A percentile compares a stretch with the other conserved stretches of the same genome.
Evolutionary conservation across 2,113 vertebrate genomes (phyloP).

Genomic region (Delphinus delphis): DNA sequence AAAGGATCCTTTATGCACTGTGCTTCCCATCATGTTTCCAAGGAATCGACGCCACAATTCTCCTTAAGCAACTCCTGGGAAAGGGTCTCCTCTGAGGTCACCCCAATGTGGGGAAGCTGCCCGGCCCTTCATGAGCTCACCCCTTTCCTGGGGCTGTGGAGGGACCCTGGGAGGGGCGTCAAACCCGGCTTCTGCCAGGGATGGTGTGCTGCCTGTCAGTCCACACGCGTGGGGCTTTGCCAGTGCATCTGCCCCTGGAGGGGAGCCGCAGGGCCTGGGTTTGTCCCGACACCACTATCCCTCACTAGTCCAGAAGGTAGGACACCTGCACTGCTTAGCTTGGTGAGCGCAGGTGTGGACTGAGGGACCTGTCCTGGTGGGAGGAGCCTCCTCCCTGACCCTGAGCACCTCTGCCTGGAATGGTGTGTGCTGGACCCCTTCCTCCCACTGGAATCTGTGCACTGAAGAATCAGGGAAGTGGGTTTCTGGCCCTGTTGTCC

Average conservation of each 20-base stretch:
- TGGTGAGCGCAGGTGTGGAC: neutral
- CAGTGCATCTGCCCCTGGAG: neutral
- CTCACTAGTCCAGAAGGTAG: neutral
- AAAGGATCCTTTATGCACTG: neutral
- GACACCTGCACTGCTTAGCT: too few species aligned
- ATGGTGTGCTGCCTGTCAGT: fast-evolving
- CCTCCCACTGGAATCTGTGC: neutral
- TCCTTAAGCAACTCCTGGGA: neutral
- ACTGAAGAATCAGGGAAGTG: neutral
- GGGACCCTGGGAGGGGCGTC: neutral
- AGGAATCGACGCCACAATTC: neutral
- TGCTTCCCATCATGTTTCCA: neutral
- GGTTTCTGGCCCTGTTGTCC: neutral
- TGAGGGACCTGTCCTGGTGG: neutral
- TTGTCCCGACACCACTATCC: neutral
- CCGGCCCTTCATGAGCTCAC: neutral
- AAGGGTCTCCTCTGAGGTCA: neutral
- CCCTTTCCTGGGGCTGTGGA: too few species aligned
- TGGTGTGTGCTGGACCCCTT: too few species aligned
- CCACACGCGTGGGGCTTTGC: fast-evolving
- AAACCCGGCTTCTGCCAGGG: too few species aligned
- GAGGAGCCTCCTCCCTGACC: neutral
- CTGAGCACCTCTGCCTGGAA: neutral
- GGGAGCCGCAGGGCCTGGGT: neutral
- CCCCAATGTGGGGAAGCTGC: too few species aligned